phyloP scores from a whole-genome alignment of 2,888 invertebrate species.

The Trachelus tabidus region DNA sequence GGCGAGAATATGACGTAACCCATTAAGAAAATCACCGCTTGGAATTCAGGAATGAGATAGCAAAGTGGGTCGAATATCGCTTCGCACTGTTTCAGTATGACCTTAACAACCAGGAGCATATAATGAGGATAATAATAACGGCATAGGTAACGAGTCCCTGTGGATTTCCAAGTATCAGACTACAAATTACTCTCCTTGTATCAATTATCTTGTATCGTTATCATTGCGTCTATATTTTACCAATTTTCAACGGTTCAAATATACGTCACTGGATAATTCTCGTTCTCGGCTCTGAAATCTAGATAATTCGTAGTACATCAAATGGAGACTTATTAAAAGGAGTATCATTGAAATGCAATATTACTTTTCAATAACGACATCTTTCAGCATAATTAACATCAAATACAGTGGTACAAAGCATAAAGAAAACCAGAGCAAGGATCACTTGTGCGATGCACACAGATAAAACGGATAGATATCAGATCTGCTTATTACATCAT shows the following conservation, averaged over 20 bases:
- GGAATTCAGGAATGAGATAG: conserved; percentile 3
- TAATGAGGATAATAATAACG: conserved; percentile 1
- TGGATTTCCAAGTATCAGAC: neutral
- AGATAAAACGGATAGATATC: neutral
- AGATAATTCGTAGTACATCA: neutral
- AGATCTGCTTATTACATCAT: neutral
- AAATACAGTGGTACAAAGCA: neutral
- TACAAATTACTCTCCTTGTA: neutral
- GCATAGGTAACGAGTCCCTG: neutral
- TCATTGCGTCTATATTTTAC: neutral
- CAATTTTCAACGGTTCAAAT: neutral
- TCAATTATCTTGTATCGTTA: neutral
- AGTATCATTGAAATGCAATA: neutral
- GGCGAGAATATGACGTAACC: neutral
- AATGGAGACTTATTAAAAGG: neutral
- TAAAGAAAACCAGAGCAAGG: neutral
- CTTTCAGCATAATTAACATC: neutral
- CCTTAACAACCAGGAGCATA: neutral
- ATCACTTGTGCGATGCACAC: neutral
- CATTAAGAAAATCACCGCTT: neutral
- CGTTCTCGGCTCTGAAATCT: neutral
- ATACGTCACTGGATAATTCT: neutral
- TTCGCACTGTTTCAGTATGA: neutral
- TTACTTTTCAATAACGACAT: neutral
- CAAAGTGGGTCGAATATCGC: conserved; percentile 9